Base-by-base conservation (phyloP, 1,140 invertebrate genomes). In the Scaptomyza hsui region DNA sequence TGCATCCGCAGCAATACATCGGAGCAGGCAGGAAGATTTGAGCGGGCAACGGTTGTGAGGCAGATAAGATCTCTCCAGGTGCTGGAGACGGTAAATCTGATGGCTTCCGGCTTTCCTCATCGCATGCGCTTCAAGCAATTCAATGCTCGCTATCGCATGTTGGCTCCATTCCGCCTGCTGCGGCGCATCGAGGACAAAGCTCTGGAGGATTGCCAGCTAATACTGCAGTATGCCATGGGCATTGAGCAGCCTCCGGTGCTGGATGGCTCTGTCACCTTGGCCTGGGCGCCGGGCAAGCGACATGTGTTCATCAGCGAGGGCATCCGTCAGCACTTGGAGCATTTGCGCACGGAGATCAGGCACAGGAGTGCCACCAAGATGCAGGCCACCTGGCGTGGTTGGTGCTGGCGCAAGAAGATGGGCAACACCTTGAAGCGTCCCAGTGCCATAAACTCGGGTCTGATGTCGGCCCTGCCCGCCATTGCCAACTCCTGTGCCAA, bases 91-190 rank as follows among this genome's bases (percentile, higher is more conserved):
- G 97, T 98, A 13, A 98, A 98, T 91, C 92, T 99, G 26, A 98
- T 98, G 97, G 97, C 97, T 13, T 95, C 95, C 72, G 96, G 97
- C 7, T 98, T 97, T 91, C 97, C 97, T 4, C 97, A 99, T 92
- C 94, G 98, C 71, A 98, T 98, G 97, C 93, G 97, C 21, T 98
- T 98, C 91, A 97, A 97, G 91, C 96, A 96, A n/a, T 99, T 99
- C 92, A 96, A 96, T 90, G 93, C 94, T 1, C 93, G 97, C 18
- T 98, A 98, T 91, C 93, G 95, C 63, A 93, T 97, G 71, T 92
- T 98, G 32, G 96, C 95, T 4, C 95, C 95, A 26, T 96, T 96
- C 88, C 94, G 94, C 45, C 93, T 95, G 65, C 88, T 97, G 10
- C 93, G 95, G 13, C 92, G 96, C 5, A 93, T 93, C n/a, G 96